Evolutionary conservation across 2,888 invertebrate species (phyloP).

Genomic region (Melolontha melolontha): DNA sequence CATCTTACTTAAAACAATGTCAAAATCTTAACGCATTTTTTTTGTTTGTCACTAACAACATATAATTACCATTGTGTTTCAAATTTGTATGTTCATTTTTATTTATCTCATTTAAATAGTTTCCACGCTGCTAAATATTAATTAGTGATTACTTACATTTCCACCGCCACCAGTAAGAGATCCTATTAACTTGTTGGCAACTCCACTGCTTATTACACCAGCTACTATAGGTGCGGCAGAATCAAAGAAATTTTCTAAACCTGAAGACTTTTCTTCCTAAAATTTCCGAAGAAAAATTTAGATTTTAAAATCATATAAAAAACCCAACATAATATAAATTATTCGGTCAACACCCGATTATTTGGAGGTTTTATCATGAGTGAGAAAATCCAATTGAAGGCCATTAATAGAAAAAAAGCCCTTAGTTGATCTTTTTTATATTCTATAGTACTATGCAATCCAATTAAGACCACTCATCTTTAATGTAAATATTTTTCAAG

Average conservation of each 20-base stretch:
- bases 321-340: not conserved
- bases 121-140: no score
- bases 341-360: not conserved
- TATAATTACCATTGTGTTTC: no score
- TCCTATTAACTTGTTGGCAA: slow-evolving; percentile 60
- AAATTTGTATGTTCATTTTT: no score
- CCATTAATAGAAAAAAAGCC: not conserved
- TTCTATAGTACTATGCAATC: no score
- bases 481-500: no score
- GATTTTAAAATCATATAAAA: slow-evolving; percentile 13
- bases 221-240: slow-evolving; percentile 63
- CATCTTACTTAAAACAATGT: no score
- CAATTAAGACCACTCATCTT: no score
- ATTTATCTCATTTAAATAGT: no score
- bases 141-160: slow-evolving; percentile 42
- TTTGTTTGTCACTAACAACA: no score
- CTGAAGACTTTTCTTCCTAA: slow-evolving; percentile 52
- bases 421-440: no score
- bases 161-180: slow-evolving; percentile 57
- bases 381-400: not conserved
- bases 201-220: slow-evolving; percentile 63
- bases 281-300: not conserved
- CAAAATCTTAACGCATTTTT: no score
- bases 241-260: slow-evolving; percentile 61
- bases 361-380: no score